Evolutionary conservation across 2,888 invertebrate species (phyloP), one percentile per base, ranked within the genome.

Genomic region (Phytoseiulus persimilis): DNA sequence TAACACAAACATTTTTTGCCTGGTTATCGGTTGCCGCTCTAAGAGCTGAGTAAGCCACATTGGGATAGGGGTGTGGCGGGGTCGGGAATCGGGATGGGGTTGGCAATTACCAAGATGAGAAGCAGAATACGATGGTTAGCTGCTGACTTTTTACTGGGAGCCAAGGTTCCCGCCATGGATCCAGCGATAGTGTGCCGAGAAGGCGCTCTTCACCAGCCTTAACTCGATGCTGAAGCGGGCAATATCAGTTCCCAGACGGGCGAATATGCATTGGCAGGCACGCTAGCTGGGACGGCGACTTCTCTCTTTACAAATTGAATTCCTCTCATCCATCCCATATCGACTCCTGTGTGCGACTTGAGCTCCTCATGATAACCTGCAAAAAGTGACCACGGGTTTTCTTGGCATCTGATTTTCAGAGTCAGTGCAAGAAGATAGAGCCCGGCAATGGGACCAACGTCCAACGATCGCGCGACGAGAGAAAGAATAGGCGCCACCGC

Each of bases 1-100:
- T 87, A 87, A 87, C 39, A 45, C 87, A 87, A 87, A 87, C 87
- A 87, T 87, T 87, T 87, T 87, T 87, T 87, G 87, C 87, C 65
- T 65, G 65, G 65, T 65, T 65, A 65, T 65, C 65, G 65, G 65
- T 65, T 65, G 65, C 65, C 65, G 65, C 65, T 65, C 65, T 23
- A 65, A 65, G 65, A 65, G 65, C 65, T 65, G 65, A 65, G 65
- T 65, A 65, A 65, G 65, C 65, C 65, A 65, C 65, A 65, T 65
- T 65, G 65, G 65, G 28, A 65, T 65, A 65, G 65, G 65, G 65
- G 65, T 65, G 65, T 65, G 65, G 14, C 65, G 65, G 65, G 65
- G 65, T 65, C 65, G 65, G 65, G 23, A 65, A 65, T 65, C 65
- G 65, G 65, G 65, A 65, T 65, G 65, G 65, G 65, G 65, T 65